Evolutionary conservation across 2,113 vertebrate species (phyloP), one percentile per base, ranked within the genome.

Genomic region (Capreolus pygargus): DNA sequence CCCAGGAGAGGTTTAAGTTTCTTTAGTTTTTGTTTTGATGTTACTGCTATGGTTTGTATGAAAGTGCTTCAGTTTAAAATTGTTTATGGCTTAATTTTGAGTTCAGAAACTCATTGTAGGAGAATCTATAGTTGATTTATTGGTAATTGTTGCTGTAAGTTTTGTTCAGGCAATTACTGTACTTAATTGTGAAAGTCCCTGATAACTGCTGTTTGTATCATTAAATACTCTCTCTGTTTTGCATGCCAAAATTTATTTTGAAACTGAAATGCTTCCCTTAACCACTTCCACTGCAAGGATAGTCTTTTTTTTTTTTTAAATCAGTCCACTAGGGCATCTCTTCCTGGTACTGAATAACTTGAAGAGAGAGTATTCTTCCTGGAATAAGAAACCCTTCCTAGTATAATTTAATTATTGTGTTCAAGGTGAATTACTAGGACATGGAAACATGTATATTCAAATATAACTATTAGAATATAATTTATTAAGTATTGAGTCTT

Each of bases 61-160:
- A 89, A 82, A 27, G 27, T 89, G 8, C 74, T 36, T 92, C 17
- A 50, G 1, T 96, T 86, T 88, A 88, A 84, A 91, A 60, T 82
- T 89, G 23, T 45, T 91, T 43, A 67, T 60, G 36, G 57, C 83
- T 64, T 91, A 78, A 67, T 86, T 97, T 96, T 92, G 54, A 86
- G 39, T 58, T 89, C 89, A 86, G 27, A 61, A 95, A 93, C 30
- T 89, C 9, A 76, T 76, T 94, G n/a, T 86, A 95, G 36, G 92
- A 89, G 64, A 82, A 88, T 54, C 64, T 60, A 16, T 11, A 58
- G 84, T 88, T 16, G 87, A 15, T 7, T 50, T 86, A 88, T 30
- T 96, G 45, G 43, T 87, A 81, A 96, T 95, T 96, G 45, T 92
- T 97, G 64, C 82, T 96, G 97, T 97, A 43, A 82, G 47, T 93